Base-by-base conservation (phyloP, 2,888 invertebrate genomes). In the Trissolcus japonicus region DNA sequence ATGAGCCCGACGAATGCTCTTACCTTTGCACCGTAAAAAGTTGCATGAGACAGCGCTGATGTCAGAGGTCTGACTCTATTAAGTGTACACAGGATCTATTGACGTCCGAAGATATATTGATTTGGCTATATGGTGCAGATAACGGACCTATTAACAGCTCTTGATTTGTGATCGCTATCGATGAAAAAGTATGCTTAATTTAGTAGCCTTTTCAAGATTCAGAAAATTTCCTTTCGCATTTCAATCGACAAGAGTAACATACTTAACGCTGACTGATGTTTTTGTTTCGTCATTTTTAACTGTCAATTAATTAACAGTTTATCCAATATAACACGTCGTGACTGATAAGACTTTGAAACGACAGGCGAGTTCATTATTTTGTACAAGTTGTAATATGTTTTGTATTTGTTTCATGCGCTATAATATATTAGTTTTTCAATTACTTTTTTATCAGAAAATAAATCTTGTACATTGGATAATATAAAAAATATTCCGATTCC, bases 111-210 rank as follows among this genome's bases (percentile, higher is more conserved):
- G 62, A 74, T 63, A 68, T 57, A 68, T 74, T 61, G 48, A 48
- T 54, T 17, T 2, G 25, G 50, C 13, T 55, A 35, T 57, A 25
- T 16, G 17, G 63, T 21, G 46, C n/a, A 59, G 63, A 75, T 75
- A 75, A 75, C 68, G 75, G 55, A 68, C 68, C 68, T 63, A 68
- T 74, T 74, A 74, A 67, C 59, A 63, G 67, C 57, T 55, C 51
- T 51, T 63, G 74, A 74, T 68, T 74, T 63, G 62, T 14, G 74
- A 74, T 74, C 65, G 2, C 57, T 63, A 72, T 72, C 72, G 35
- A 41, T 55, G 6, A 40, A 21, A 25, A 51, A 48, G 19, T 35
- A n/a, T 4, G 51, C 54, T 72, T 63, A 46, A 72, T 65, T 72
- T 65, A 63, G 35, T 19, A 53, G 35, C 35, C 35, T 35, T 35